Percentiles rank a stretch among this genome's conserved stretches.
Conservation (phyloP, 2,797 vertebrate genomes). For the Triplophysa yarkandensis region DNA sequence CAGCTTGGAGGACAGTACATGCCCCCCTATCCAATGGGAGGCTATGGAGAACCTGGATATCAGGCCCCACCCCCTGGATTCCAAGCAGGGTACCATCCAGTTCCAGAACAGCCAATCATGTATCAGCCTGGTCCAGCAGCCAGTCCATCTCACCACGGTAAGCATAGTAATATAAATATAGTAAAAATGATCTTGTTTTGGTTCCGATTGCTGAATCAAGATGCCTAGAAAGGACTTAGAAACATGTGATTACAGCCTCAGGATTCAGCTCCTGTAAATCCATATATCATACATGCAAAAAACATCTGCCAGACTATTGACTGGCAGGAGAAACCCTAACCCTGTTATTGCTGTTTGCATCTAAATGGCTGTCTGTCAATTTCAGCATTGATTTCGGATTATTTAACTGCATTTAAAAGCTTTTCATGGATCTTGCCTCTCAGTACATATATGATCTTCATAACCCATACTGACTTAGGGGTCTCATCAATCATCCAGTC, state of each 20-base stretch:
- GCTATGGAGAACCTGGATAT: constrained; percentile 70
- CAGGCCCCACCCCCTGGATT: constrained; percentile 75
- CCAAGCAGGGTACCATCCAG: constrained; percentile 60
- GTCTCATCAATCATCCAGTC: too few relatives aligned
- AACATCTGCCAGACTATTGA: not conserved
- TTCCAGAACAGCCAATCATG: constrained; percentile 39
- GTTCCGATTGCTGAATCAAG: not conserved
- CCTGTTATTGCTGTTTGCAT: not conserved
- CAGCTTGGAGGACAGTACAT: constrained; percentile 64
- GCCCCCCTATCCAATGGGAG: constrained; percentile 70
- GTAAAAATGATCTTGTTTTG: too few relatives aligned
- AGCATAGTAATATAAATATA: not conserved
- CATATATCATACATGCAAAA: not conserved
- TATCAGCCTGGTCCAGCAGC: constrained; percentile 65
- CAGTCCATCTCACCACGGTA: constrained; percentile 56
- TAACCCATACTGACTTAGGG: too few relatives aligned
- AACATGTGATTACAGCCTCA: not conserved
- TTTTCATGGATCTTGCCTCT: not conserved
- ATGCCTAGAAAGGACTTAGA: not conserved
- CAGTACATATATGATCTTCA: too few relatives aligned
- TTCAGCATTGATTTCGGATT: not conserved
- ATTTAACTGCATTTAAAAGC: not conserved
- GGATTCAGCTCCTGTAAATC: not conserved
- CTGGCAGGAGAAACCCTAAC: not conserved
- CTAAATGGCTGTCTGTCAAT: not conserved